A percentile compares a stretch with the other conserved stretches of the same genome.
Evolutionary conservation across 2,113 vertebrate genomes (phyloP).

Genomic region (Phrynosoma blainvillii): DNA sequence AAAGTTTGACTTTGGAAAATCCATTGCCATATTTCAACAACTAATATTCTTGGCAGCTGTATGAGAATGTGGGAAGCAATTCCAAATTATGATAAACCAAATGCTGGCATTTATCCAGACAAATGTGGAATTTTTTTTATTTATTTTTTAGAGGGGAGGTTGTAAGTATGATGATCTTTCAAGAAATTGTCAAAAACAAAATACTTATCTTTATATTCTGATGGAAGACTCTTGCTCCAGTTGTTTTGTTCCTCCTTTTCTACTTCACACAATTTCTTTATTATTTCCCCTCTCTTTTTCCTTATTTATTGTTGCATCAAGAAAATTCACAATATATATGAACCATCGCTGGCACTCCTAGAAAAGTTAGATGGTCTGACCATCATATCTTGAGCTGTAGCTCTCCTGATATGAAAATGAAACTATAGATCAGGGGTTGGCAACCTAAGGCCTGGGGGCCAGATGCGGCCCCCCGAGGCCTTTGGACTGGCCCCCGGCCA

Average conservation of each 20-base stretch:
- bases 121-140: neutral
- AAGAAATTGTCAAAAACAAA: neutral
- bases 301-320: neutral
- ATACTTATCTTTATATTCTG: neutral
- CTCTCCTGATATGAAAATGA: neutral
- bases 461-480: too few species aligned
- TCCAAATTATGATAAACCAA: constrained; percentile 2
- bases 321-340: neutral
- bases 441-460: too few species aligned
- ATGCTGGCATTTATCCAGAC: neutral
- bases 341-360: neutral
- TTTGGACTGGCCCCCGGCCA: too few species aligned
- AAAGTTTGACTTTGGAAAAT: neutral
- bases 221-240: neutral
- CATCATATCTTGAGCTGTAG: neutral
- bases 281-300: neutral
- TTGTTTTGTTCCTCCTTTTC: neutral
- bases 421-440: too few species aligned
- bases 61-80: neutral
- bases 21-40: constrained; percentile 8
- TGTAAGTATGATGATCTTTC: neutral
- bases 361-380: neutral
- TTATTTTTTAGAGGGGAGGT: neutral
- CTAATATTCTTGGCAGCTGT: neutral
- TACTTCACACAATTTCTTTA: neutral